Percentiles rank a stretch among this genome's conserved stretches.
phyloP scores from a whole-genome alignment of 2,797 vertebrate genomes.

The Agapornis canus region DNA sequence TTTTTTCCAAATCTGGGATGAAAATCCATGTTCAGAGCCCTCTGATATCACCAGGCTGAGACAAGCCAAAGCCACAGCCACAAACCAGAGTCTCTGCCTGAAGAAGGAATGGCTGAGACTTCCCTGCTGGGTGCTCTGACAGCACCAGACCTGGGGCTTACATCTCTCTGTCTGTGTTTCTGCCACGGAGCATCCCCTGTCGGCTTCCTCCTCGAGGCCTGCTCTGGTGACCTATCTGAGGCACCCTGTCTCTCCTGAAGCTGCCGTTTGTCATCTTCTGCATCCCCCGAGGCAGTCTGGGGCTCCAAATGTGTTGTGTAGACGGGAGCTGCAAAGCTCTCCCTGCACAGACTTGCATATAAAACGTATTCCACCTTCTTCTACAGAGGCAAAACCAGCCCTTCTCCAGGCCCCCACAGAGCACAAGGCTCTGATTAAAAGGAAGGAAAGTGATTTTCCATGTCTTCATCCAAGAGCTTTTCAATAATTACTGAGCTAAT shows the following conservation, averaged over 20 bases:
- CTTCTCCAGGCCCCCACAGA: not conserved
- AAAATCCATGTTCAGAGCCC: not conserved
- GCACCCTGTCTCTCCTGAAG: not conserved
- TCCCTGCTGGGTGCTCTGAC: not conserved
- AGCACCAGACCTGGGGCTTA: not conserved
- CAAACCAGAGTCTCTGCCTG: not conserved
- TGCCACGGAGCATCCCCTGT: not conserved
- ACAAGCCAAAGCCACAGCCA: not conserved
- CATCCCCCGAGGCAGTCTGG: not conserved
- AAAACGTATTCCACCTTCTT: fast-evolving
- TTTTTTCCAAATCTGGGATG: not conserved
- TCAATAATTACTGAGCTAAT: conserved; percentile 64
- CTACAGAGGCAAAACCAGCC: not conserved
- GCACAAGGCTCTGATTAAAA: conserved; percentile 14
- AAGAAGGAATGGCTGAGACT: not conserved
- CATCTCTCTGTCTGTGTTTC: not conserved
- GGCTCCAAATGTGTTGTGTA: fast-evolving
- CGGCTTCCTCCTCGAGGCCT: not conserved
- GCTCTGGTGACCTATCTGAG: not conserved
- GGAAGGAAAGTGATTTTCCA: not conserved
- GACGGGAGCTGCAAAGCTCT: not conserved
- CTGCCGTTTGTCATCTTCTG: not conserved
- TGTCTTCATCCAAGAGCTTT: conserved; percentile 1
- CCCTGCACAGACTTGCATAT: too few species aligned
- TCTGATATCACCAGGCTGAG: not conserved